Evolutionary conservation across 2,888 invertebrate genomes (phyloP).

Genomic region (Morpho helenor): DNA sequence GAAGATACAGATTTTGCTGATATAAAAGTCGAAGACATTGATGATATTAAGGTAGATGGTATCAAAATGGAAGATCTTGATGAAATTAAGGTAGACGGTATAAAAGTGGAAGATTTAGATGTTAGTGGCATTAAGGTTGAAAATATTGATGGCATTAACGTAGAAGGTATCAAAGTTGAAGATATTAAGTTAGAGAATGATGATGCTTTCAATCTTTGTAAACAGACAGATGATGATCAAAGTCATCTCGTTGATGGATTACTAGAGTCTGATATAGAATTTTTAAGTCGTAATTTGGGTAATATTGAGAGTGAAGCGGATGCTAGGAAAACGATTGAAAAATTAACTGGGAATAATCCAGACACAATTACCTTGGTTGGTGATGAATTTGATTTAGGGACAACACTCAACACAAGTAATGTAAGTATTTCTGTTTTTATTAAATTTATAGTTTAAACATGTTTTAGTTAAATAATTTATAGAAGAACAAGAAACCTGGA

Average conservation of each 20-base stretch:
- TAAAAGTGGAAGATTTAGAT: conserved; percentile 64
- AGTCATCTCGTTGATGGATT: conserved; percentile 66
- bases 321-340: conserved; percentile 74
- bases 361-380: conserved; percentile 69
- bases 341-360: conserved; percentile 68
- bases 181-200: conserved; percentile 68
- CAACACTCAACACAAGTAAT: conserved; percentile 61
- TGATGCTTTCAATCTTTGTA: conserved; percentile 59
- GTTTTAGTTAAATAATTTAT: no score
- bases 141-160: conserved; percentile 59
- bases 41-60: conserved; percentile 67
- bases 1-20: conserved; percentile 67
- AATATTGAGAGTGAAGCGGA: conserved; percentile 75
- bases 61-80: conserved; percentile 68
- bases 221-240: conserved; percentile 56
- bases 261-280: conserved; percentile 72
- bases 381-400: conserved; percentile 72
- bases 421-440: conserved; percentile 41
- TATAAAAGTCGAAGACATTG: conserved; percentile 71
- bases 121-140: conserved; percentile 63
- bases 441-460: no score
- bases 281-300: conserved; percentile 69
- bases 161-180: conserved; percentile 63
- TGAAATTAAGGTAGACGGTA: conserved; percentile 61
- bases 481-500: no score